A percentile compares a stretch with the other conserved stretches of the same genome.
Conservation (phyloP, 2,888 invertebrate species). For the Drosophila melanosoma region DNA sequence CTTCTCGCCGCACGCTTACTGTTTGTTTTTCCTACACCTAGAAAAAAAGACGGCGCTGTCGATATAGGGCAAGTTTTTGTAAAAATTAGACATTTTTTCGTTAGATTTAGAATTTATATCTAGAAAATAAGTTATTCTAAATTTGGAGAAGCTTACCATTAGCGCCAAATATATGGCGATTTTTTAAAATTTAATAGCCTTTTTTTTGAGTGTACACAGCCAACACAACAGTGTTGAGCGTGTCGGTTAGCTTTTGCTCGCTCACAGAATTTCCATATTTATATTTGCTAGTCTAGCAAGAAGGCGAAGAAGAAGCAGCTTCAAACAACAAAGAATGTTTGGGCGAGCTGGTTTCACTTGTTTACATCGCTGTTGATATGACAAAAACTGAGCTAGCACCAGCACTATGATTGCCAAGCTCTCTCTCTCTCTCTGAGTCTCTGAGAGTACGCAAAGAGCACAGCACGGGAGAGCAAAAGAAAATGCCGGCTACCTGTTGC, state of each 20-base stretch:
- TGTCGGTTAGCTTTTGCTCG: constrained; percentile 27
- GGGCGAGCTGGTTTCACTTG: constrained; percentile 84
- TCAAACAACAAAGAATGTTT: constrained; percentile 81
- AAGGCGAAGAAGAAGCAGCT: constrained; percentile 21
- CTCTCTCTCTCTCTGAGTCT: neutral
- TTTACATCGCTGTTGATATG: constrained; percentile 64
- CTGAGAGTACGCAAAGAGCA: neutral
- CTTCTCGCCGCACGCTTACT: constrained; percentile 14
- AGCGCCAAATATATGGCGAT: neutral
- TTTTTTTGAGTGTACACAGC: constrained; percentile 3
- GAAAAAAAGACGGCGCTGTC: neutral
- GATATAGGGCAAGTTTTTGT: neutral
- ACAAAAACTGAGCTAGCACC: constrained; percentile 15
- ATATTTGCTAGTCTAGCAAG: constrained; percentile 16
- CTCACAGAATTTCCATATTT: constrained; percentile 48
- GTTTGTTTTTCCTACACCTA: constrained; percentile 32
- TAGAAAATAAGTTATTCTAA: neutral
- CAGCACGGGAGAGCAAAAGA: constrained; percentile 20
- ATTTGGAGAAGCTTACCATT: too few species aligned
- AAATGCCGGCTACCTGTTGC: constrained; percentile 73
- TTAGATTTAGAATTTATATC: neutral
- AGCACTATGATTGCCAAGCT: constrained; percentile 11
- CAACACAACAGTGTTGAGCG: constrained; percentile 28
- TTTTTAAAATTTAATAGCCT: neutral
- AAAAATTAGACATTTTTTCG: neutral